Evolutionary conservation across 2,888 invertebrate species (phyloP).

Genomic region (Incurvaria masculella): DNA sequence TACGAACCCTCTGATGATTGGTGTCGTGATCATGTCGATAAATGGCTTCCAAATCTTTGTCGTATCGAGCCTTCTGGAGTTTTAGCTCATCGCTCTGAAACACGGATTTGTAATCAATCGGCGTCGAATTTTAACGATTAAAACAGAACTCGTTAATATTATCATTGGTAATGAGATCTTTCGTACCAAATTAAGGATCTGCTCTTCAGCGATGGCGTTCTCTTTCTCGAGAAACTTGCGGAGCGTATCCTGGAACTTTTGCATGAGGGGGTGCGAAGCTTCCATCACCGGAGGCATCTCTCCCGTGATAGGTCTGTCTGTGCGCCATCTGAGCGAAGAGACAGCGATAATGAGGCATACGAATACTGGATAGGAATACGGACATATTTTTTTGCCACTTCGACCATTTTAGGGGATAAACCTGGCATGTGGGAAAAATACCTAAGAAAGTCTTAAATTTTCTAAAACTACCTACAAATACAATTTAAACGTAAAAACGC

Average conservation of each 20-base stretch:
- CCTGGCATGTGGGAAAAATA: too few species aligned
- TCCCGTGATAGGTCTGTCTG: conserved; percentile 26
- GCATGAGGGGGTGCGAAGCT: conserved; percentile 70
- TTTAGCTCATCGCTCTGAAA: conserved; percentile 37
- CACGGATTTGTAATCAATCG: too few species aligned
- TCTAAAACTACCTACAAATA: too few species aligned
- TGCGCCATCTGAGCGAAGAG: conserved; percentile 44
- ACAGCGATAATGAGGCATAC: too few species aligned
- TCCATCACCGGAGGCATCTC: conserved; percentile 58
- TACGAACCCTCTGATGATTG: conserved; percentile 56
- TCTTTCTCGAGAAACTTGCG: conserved; percentile 63
- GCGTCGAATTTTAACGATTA: conserved; percentile 20
- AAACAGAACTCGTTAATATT: too few species aligned
- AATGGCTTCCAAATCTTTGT: conserved; percentile 53
- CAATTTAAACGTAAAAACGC: too few species aligned
- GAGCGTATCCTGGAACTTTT: conserved; percentile 68
- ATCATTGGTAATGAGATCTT: too few species aligned
- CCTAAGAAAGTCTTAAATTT: too few species aligned
- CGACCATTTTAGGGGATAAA: too few species aligned
- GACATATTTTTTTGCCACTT: too few species aligned
- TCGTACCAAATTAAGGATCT: conserved; percentile 64
- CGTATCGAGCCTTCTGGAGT: conserved; percentile 34
- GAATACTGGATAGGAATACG: too few species aligned
- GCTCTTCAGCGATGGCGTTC: conserved; percentile 60
- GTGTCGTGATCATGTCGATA: conserved; percentile 59